Evolutionary conservation across 2,113 vertebrate genomes (phyloP), one percentile per base, ranked within the genome.

Genomic region (Turdus rufiventris): DNA sequence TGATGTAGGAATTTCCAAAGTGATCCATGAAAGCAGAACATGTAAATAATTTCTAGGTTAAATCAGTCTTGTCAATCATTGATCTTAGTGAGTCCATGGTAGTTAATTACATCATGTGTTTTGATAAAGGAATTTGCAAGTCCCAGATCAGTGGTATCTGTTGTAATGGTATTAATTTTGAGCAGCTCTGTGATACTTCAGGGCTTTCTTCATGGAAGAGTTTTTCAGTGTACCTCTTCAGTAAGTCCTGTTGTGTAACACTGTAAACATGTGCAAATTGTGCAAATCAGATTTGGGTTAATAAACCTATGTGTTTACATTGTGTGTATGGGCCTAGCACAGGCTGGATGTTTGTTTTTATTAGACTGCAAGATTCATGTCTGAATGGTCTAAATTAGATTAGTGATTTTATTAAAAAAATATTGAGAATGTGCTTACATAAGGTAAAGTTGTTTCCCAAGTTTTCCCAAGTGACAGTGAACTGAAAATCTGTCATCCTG

Each of bases 191-290:
- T 73, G 33, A 14, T 47, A 54, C 18, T 66, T 14, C 9, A 78
- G 51, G 19, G 5, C 29, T 89, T 87, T 78, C 34, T 57, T 80
- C 2, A 43, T 28, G 20, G 9, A 68, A 57, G 54, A 50, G 9
- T 51, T 76, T 70, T 82, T 83, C 34, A 33, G 68, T n/a, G 29
- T 7, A 13, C 13, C 3, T 85, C 13, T 73, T 85, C 17, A 47
- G 5, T 65, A 57, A 63, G 23, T 68, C 29, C 23, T 38, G 16
- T 40, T 75, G 34, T 67, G 3, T 45, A 73, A 47, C 10, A 48
- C 13, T 3, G 2, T 19, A 42, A 38, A 34, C 0, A 0, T 12
- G 5, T 84, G 19, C 42, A 87, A 73, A 18, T 38, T 16, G 9
- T 70, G 34, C 14, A 78, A 58, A 47, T 71, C 6, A 25, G 6